A percentile compares a stretch with the other conserved stretches of the same genome.
These are phyloP conservation scores for Drosophila austrosaltans DNA, from an alignment of 2,888 invertebrate species.

Conservation along the genomic window DNA sequence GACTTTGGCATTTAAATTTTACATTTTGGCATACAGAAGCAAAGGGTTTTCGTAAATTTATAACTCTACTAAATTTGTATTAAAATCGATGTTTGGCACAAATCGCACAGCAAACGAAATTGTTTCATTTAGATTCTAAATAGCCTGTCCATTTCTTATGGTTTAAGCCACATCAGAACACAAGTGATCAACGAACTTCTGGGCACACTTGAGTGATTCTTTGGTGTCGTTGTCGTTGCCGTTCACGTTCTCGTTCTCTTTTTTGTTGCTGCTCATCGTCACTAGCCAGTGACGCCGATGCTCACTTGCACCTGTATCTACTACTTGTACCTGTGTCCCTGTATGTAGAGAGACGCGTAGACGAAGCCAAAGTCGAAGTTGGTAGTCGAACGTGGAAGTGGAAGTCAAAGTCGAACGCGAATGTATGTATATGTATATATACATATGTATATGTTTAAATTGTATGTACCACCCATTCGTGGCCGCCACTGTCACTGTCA, in stretches of 20 bases:
- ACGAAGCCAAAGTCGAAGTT: constrained; percentile 10
- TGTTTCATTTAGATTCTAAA: no score
- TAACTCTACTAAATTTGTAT: no score
- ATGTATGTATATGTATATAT: no score
- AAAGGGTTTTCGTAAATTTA: no score
- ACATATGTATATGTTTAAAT: background rate
- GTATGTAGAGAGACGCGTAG: constrained; percentile 6
- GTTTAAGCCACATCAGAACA: constrained; percentile 61
- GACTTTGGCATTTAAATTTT: no score
- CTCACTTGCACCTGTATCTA: constrained; percentile 65
- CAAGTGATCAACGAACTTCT: constrained; percentile 73
- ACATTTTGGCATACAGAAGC: no score
- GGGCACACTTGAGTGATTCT: constrained; percentile 78
- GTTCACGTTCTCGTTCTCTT: background rate
- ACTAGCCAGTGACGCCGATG: constrained; percentile 61
- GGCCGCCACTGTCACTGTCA: constrained; percentile 77
- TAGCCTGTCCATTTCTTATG: background rate
- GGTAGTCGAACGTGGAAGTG: background rate
- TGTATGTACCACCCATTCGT: constrained; percentile 48
- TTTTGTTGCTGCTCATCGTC: constrained; percentile 49
- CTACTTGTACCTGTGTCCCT: constrained; percentile 6
- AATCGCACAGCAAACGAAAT: no score
- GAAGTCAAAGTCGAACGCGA: constrained; percentile 4
- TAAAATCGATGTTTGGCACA: no score
- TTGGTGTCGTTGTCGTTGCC: constrained; percentile 67